phyloP scores from a whole-genome alignment of 2,888 invertebrate genomes.

The Parthenolecanium corni region DNA sequence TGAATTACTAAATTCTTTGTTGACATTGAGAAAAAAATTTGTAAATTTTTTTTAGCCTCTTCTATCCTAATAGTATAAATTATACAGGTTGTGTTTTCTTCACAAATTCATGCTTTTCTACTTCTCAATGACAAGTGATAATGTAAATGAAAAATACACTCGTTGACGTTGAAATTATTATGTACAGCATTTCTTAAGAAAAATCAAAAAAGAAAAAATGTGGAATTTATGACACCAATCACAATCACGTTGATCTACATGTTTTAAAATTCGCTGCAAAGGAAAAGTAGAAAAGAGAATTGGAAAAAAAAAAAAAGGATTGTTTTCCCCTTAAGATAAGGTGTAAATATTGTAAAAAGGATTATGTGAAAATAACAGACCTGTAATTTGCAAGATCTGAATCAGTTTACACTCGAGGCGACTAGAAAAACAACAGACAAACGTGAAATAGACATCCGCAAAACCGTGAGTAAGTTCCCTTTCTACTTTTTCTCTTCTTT shows the following conservation, averaged over 20 bases:
- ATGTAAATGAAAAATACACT: too few species aligned
- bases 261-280: not conserved
- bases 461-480: not conserved
- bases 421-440: conserved; percentile 3
- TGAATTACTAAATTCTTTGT: too few species aligned
- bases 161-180: too few species aligned
- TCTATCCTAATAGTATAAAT: too few species aligned
- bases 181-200: too few species aligned
- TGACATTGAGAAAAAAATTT: too few species aligned
- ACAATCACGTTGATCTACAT: conserved; percentile 7
- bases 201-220: not conserved
- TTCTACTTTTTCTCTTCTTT: not conserved
- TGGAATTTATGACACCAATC: conserved; percentile 6
- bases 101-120: too few species aligned
- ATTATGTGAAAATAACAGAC: conserved; percentile 25
- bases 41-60: too few species aligned
- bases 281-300: too few species aligned
- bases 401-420: conserved; percentile 8
- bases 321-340: conserved; percentile 14
- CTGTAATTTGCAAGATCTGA: conserved; percentile 25
- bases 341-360: conserved; percentile 12
- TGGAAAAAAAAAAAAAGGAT: conserved; percentile 2
- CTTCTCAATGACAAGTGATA: too few species aligned
- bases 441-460: conserved; percentile 4
- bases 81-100: too few species aligned